Percentiles rank a stretch among this genome's conserved stretches.
phyloP scores from a whole-genome alignment of 2,113 vertebrate genomes.

The Epinephelus moara region DNA sequence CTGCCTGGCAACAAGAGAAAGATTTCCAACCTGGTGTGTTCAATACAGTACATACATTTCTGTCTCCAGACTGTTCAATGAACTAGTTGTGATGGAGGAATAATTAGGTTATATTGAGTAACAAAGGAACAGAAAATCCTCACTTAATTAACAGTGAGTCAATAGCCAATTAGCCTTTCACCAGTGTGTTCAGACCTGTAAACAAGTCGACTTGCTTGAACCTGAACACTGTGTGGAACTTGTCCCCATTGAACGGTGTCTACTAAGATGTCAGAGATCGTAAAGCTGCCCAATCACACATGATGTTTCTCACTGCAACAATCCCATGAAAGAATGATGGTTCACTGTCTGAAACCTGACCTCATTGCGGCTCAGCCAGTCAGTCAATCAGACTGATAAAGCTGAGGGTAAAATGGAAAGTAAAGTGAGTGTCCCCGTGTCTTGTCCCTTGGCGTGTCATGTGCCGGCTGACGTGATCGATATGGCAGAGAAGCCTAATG shows the following conservation, averaged over 20 bases:
- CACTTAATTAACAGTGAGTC: conserved; percentile 40
- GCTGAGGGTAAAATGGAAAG: conserved; percentile 55
- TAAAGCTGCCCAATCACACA: conserved; percentile 6
- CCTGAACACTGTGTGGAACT: conserved; percentile 29
- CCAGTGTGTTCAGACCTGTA: conserved; percentile 9
- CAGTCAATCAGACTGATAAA: conserved; percentile 57
- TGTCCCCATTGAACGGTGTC: conserved; percentile 8
- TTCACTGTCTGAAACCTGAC: conserved; percentile 51
- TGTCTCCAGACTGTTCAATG: conserved; percentile 25
- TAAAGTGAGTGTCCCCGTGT: conserved; percentile 44
- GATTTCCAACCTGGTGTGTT: not conserved
- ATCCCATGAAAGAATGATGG: conserved; percentile 31
- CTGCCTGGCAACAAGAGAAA: conserved; percentile 56
- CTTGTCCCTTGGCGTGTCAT: conserved; percentile 59
- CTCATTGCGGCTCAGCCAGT: conserved; percentile 31
- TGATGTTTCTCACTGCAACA: conserved; percentile 22
- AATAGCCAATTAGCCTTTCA: conserved; percentile 27
- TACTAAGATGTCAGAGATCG: conserved; percentile 16
- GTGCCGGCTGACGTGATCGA: conserved; percentile 57
- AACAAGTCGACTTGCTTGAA: conserved; percentile 37
- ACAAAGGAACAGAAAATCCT: conserved; percentile 33
- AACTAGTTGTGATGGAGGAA: not conserved
- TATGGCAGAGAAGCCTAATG: conserved; percentile 61
- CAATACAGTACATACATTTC: not conserved
- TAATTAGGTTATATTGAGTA: conserved; percentile 25